These are phyloP conservation scores for Liodrosophila aerea DNA, from an alignment of 2,888 invertebrate genomes.

Conservation along the genomic window DNA sequence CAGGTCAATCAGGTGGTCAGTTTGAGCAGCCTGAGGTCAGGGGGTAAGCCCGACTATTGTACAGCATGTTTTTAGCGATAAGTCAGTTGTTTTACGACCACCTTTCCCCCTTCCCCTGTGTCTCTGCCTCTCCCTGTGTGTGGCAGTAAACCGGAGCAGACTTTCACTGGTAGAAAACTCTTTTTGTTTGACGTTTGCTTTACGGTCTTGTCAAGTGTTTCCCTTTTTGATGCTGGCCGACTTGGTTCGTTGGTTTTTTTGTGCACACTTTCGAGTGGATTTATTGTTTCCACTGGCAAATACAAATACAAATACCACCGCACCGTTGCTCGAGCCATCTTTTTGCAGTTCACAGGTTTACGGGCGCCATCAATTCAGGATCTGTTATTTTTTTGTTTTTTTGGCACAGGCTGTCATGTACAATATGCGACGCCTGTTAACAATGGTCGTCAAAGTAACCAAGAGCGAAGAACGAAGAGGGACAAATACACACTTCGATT, in stretches of 20 bases:
- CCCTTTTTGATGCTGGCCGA: slow-evolving; percentile 39
- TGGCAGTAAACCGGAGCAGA: no score
- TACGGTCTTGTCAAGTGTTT: slow-evolving; percentile 41
- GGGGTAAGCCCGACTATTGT: slow-evolving; percentile 11
- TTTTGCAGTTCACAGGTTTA: slow-evolving; percentile 3
- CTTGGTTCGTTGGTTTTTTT: slow-evolving; percentile 19
- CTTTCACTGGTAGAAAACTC: slow-evolving; percentile 23
- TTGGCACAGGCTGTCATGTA: slow-evolving; percentile 58
- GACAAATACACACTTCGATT: slow-evolving; percentile 60
- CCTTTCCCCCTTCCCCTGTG: background rate
- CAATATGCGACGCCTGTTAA: slow-evolving; percentile 65
- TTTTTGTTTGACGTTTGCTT: slow-evolving; percentile 32
- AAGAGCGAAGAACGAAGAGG: background rate
- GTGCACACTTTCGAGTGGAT: slow-evolving; percentile 61
- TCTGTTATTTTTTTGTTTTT: slow-evolving; percentile 10
- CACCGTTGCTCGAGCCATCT: no score
- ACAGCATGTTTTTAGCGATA: slow-evolving; percentile 30
- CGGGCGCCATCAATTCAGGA: slow-evolving; percentile 50
- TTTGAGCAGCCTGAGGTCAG: background rate
- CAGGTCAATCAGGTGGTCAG: slow-evolving; percentile 30
- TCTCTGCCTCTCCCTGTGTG: slow-evolving; percentile 4
- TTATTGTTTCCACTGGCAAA: slow-evolving; percentile 75
- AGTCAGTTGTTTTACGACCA: slow-evolving; percentile 21
- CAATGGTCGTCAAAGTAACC: slow-evolving; percentile 62
- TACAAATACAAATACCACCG: slow-evolving; percentile 56